Evolutionary conservation across 2,113 vertebrate genomes (phyloP).

Genomic region (Naja naja): DNA sequence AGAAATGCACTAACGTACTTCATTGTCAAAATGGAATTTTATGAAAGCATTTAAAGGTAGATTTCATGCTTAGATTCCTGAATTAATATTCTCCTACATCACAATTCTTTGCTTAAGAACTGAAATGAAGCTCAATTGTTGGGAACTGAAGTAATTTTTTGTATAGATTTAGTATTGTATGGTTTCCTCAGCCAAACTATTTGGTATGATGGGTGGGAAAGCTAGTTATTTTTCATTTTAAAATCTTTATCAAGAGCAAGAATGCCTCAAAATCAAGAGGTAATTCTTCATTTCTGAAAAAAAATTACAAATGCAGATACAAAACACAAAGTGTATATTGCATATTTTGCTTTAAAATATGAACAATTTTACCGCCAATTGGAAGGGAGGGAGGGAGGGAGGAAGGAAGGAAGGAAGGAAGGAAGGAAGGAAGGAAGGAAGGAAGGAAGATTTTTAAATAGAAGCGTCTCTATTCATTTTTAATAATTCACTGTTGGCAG

Average conservation of each 20-base stretch:
- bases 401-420: not conserved
- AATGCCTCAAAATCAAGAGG: conserved; percentile 19
- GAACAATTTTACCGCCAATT: not conserved
- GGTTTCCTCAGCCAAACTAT: not conserved
- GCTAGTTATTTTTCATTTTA: not conserved
- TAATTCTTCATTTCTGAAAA: conserved; percentile 2
- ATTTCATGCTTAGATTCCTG: not conserved
- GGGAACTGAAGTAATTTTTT: not conserved
- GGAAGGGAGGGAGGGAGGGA: not conserved
- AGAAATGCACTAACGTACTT: conserved; percentile 2
- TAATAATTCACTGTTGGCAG: conserved; percentile 61
- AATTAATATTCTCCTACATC: conserved; percentile 9
- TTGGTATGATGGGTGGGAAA: not conserved
- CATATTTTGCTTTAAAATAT: not conserved
- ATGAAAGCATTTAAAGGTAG: conserved; percentile 22
- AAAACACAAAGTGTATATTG: not conserved
- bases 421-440: not conserved
- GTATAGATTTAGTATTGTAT: not conserved
- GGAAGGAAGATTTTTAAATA: conserved; percentile 33
- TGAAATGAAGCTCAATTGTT: conserved; percentile 1
- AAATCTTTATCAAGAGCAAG: conserved; percentile 11
- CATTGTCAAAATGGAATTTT: conserved; percentile 13
- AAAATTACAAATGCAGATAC: not conserved
- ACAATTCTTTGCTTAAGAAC: not conserved
- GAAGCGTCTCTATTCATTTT: conserved; percentile 19